Evolutionary conservation across 2,888 invertebrate genomes (phyloP).

Genomic region (Malacosoma neustria): DNA sequence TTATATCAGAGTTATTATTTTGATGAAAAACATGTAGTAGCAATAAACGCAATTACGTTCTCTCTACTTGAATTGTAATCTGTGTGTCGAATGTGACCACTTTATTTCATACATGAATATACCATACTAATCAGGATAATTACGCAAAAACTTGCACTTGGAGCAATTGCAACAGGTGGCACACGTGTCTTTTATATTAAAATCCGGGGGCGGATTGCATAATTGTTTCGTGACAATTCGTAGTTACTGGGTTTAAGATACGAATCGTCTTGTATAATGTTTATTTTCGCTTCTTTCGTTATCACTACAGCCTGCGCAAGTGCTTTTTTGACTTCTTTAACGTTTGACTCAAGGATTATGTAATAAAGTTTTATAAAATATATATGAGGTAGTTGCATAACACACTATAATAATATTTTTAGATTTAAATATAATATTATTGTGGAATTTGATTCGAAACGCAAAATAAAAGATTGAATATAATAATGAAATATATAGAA

Average conservation of each 20-base stretch:
- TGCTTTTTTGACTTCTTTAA: too few species aligned
- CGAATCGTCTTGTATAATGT: not conserved
- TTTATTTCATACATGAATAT: constrained; percentile 5
- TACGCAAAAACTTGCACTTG: constrained; percentile 10
- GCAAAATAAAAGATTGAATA: too few species aligned
- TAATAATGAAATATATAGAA: too few species aligned
- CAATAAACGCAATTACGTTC: constrained; percentile 7
- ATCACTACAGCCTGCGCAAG: not conserved
- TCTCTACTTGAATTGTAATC: not conserved
- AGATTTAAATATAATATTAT: too few species aligned
- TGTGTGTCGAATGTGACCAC: constrained; percentile 2
- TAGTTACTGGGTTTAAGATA: constrained; percentile 4
- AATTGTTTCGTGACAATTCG: constrained; percentile 18
- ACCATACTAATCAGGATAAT: constrained; percentile 11
- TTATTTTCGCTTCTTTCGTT: not conserved
- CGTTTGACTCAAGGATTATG: not conserved
- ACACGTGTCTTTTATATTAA: constrained; percentile 26
- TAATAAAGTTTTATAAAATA: too few species aligned
- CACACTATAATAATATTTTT: too few species aligned
- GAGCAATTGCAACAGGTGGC: constrained; percentile 23
- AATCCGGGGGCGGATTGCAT: constrained; percentile 15
- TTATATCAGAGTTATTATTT: constrained; percentile 14
- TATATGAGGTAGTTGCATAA: too few species aligned
- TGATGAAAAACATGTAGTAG: constrained; percentile 13
- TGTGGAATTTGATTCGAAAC: too few species aligned